A percentile compares a stretch with the other conserved stretches of the same genome.
Evolutionary conservation across 2,888 invertebrate genomes (phyloP).

Genomic region (Gasteruption jaculator): DNA sequence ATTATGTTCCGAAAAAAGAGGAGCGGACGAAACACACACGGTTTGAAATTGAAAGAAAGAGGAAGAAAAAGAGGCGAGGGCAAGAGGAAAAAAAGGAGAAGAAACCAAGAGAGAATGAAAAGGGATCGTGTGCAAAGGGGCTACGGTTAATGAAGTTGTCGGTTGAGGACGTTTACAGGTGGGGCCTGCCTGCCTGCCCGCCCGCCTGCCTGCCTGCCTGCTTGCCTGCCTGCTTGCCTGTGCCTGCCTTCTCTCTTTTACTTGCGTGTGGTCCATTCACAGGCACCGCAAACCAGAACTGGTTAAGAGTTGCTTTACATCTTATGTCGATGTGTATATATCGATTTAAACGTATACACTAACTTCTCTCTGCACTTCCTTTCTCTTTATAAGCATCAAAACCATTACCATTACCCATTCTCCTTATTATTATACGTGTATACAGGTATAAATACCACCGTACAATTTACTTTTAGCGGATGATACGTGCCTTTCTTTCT

Average conservation of each 20-base stretch:
- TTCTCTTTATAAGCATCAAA: too few species aligned
- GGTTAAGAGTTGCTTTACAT: conserved; percentile 45
- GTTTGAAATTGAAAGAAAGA: conserved; percentile 28
- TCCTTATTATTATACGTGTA: too few species aligned
- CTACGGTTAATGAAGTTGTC: conserved; percentile 50
- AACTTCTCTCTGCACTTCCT: too few species aligned
- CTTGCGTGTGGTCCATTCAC: conserved; percentile 51
- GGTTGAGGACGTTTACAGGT: conserved; percentile 50
- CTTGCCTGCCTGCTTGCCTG: too few species aligned
- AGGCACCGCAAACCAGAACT: conserved; percentile 35
- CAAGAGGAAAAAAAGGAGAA: conserved; percentile 21
- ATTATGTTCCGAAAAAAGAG: conserved; percentile 44
- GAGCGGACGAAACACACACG: conserved; percentile 29
- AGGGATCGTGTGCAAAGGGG: conserved; percentile 27
- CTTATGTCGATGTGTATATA: too few species aligned
- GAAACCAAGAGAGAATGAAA: conserved; percentile 13
- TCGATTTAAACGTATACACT: too few species aligned
- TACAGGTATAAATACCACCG: too few species aligned
- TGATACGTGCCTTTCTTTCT: too few species aligned
- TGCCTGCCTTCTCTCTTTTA: too few species aligned
- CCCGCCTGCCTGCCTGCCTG: too few species aligned
- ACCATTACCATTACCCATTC: too few species aligned
- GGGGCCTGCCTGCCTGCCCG: conserved; percentile 48
- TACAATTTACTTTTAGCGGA: too few species aligned
- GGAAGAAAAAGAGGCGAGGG: conserved; percentile 21